phyloP scores from a whole-genome alignment of 2,113 vertebrate species.

The Cololabis saira region DNA sequence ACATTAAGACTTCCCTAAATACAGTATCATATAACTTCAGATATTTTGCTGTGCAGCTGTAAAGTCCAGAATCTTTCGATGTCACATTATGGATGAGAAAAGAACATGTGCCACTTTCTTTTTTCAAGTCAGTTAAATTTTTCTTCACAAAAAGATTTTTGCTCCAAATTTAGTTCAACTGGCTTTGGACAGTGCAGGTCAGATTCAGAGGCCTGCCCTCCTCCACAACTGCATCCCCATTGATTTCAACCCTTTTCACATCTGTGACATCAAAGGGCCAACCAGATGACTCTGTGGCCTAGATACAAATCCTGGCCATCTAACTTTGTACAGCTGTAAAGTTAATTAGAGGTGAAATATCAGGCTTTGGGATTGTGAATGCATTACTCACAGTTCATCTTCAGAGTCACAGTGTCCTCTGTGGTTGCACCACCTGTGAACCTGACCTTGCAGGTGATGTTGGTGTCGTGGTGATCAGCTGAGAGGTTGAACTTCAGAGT shows the following conservation, averaged over 20 bases:
- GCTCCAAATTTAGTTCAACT: no score
- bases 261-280: conserved; percentile 8
- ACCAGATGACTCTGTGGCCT: background rate
- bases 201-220: conserved; percentile 45
- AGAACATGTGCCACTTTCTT: no score
- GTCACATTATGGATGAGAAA: conserved; percentile 27
- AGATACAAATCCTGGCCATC: background rate
- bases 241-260: conserved; percentile 5
- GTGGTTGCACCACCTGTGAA: conserved; percentile 8
- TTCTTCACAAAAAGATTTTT: no score
- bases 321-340: no score
- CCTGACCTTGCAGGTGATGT: conserved; percentile 46
- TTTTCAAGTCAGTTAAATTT: no score
- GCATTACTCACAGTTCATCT: conserved; percentile 53
- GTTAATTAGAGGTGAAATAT: no score
- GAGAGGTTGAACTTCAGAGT: conserved; percentile 46
- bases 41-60: conserved; percentile 39
- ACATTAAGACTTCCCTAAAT: no score
- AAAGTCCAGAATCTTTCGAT: conserved; percentile 32
- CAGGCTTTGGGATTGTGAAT: background rate
- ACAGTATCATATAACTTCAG: no score
- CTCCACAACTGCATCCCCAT: conserved; percentile 3
- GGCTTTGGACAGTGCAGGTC: background rate
- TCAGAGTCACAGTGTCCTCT: conserved; percentile 25
- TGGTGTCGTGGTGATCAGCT: conserved; percentile 33